These are phyloP conservation scores for Elaphurus davidianus DNA, from an alignment of 2,113 vertebrate species.

Conservation along the genomic window DNA sequence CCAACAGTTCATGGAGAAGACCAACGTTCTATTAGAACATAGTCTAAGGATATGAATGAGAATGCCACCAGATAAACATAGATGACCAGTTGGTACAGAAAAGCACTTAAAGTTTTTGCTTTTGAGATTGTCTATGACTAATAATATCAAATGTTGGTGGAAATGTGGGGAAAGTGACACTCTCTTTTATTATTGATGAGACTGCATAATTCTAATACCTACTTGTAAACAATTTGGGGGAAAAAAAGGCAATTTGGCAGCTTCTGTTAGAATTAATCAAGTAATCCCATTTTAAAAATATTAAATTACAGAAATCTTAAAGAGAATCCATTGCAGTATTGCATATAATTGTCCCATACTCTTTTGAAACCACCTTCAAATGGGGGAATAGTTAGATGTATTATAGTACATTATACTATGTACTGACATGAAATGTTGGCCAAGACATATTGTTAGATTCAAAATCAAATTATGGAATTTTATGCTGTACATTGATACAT, in stretches of 20 bases:
- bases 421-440: neutral
- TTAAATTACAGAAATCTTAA: neutral
- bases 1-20: neutral
- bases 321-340: neutral
- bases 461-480: neutral
- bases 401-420: neutral
- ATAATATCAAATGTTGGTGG: neutral
- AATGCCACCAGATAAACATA: neutral
- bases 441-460: neutral
- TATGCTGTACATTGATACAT: neutral
- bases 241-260: neutral
- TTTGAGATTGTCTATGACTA: neutral
- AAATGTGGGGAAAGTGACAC: neutral
- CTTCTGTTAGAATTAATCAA: neutral
- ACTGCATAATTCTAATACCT: neutral
- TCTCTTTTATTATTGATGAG: neutral
- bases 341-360: neutral
- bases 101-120: neutral
- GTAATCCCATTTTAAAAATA: neutral
- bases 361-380: constrained; percentile 1
- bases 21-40: neutral
- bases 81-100: neutral
- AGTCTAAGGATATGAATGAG: neutral
- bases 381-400: neutral
- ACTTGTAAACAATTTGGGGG: neutral